Evolutionary conservation across 1,140 invertebrate species (phyloP).

Genomic region (Eupeodes corollae): DNA sequence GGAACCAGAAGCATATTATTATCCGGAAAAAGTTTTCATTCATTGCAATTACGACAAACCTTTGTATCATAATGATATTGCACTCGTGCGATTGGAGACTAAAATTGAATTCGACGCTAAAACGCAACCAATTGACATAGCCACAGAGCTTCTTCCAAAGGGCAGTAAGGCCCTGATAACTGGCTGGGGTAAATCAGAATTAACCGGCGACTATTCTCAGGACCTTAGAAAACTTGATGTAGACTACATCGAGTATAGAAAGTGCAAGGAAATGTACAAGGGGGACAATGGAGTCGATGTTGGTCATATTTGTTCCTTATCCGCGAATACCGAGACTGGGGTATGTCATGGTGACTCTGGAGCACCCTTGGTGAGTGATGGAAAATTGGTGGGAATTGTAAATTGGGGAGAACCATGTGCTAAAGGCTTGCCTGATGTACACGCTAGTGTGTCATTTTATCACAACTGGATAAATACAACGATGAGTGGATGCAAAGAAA

Average conservation of each 20-base stretch:
- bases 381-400: conserved; percentile 38
- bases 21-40: conserved; percentile 10
- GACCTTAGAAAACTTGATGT: conserved; percentile 19
- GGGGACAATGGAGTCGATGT: conserved; percentile 13
- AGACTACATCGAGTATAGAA: conserved; percentile 10
- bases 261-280: conserved; percentile 14
- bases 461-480: conserved; percentile 23
- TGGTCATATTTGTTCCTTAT: conserved; percentile 47
- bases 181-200: conserved; percentile 40
- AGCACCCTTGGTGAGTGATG: conserved; percentile 34
- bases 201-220: conserved; percentile 10
- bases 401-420: conserved; percentile 45
- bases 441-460: conserved; percentile 33
- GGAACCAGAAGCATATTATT: conserved; percentile 14
- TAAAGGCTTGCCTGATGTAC: conserved; percentile 40
- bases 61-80: conserved; percentile 40
- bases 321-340: conserved; percentile 41
- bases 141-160: neutral
- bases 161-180: conserved; percentile 35
- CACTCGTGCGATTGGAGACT: conserved; percentile 34
- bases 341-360: conserved; percentile 43
- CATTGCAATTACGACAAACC: conserved; percentile 27
- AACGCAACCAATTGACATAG: conserved; percentile 33
- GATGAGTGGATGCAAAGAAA: conserved; percentile 10
- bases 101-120: conserved; percentile 37